Base-by-base conservation (phyloP, 2,888 invertebrate genomes). In the Eulithis prunata region DNA sequence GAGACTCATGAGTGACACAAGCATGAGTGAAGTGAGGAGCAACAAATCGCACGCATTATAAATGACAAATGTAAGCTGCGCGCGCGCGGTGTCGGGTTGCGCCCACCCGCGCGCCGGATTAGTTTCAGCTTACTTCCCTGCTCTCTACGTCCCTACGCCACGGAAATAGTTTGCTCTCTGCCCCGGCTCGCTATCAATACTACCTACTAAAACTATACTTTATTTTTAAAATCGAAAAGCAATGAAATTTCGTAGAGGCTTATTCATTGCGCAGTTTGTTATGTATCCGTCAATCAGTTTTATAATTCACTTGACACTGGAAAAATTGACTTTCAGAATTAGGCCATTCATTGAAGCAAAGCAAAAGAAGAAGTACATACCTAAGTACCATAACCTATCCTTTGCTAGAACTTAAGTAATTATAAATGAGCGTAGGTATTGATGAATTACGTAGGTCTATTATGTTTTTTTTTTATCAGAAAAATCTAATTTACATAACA, bases 21-120 rank as follows among this genome's bases (percentile, higher is more conserved):
- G 53, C 49, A 36, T n/a, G 68, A 71, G 74, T 62, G 80, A 85
- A 82, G 84, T 86, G 89, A 88, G 86, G 86, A 87, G 87, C 91
- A 91, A 92, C 92, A 93, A 93, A 93, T 93, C 91, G 92, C 91
- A 86, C 86, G 91, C 90, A 92, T 93, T 91, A 91, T 90, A 89
- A 90, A 92, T 92, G 93, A 93, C 93, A 93, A 93, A 93, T 92
- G 92, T 91, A 89, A 90, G 88, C 85, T 81, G 86, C 82, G 86
- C 87, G 87, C 82, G 78, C 82, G 84, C 86, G 89, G 91, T 92
- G 92, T 91, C 84, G 84, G 83, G 85, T 92, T 88, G 87, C 91
- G 92, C 83, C 91, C 92, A 91, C 93, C 91, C 92, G 86, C 86
- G 83, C 83, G 84, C 82, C 83, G 84, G 86, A 91, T 92, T 91